phyloP scores from a whole-genome alignment of 2,888 invertebrate species.

The Sialis fuliginosa region DNA sequence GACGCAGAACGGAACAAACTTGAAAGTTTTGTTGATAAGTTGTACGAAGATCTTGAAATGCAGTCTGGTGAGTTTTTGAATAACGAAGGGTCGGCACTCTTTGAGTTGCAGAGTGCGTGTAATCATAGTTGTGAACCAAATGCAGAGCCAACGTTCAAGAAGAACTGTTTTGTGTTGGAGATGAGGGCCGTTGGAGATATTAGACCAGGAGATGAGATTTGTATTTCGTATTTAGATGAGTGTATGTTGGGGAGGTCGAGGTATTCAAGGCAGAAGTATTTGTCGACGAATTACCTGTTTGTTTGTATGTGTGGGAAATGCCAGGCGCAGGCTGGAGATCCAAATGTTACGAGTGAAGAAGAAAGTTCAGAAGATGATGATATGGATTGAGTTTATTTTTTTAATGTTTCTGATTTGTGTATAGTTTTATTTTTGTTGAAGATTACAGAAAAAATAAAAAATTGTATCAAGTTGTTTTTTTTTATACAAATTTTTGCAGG shows the following conservation, averaged over 20 bases:
- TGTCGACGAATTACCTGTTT: slow-evolving; percentile 67
- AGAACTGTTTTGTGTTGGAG: slow-evolving; percentile 60
- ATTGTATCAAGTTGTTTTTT: too few species aligned
- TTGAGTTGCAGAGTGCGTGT: slow-evolving; percentile 66
- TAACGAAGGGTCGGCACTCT: slow-evolving; percentile 84
- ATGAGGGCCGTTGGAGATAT: slow-evolving; percentile 57
- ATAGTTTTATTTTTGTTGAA: too few species aligned
- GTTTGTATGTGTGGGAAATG: slow-evolving; percentile 71
- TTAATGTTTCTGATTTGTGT: too few species aligned
- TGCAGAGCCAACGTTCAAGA: slow-evolving; percentile 67
- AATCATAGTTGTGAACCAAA: slow-evolving; percentile 91
- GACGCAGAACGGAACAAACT: slow-evolving; percentile 47
- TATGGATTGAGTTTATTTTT: neutral
- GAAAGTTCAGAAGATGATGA: slow-evolving; percentile 39
- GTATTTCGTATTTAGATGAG: slow-evolving; percentile 78
- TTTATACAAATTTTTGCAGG: too few species aligned
- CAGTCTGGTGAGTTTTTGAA: slow-evolving; percentile 67
- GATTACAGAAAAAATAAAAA: too few species aligned
- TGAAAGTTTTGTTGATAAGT: slow-evolving; percentile 59
- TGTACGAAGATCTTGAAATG: slow-evolving; percentile 70
- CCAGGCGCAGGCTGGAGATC: slow-evolving; percentile 46
- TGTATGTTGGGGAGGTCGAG: slow-evolving; percentile 64
- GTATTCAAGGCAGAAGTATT: slow-evolving; percentile 69
- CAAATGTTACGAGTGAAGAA: slow-evolving; percentile 72
- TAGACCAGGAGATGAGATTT: slow-evolving; percentile 68